phyloP scores from a whole-genome alignment of 2,113 vertebrate species.

The Lampris megalopsis region DNA sequence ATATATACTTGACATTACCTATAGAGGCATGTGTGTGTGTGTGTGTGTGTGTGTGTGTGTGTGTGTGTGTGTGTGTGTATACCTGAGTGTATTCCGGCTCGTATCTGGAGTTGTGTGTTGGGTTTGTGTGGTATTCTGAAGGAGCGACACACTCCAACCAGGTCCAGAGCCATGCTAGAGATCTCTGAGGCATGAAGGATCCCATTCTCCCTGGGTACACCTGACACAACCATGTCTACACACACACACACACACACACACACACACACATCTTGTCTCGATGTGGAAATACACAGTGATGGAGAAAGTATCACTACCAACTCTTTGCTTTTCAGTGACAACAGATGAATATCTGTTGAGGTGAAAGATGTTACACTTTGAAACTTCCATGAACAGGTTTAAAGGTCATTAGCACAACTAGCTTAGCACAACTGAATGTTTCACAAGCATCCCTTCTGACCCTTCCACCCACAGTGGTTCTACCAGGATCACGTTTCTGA shows the following conservation, averaged over 20 bases:
- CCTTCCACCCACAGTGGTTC: no score
- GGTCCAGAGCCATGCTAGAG: conserved; percentile 87
- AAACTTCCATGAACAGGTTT: no score
- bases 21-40: not conserved
- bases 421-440: no score
- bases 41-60: conserved; percentile 69
- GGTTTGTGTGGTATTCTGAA: conserved; percentile 88
- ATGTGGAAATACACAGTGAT: no score
- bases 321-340: no score
- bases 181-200: conserved; percentile 85
- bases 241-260: conserved; percentile 2
- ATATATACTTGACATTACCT: no score
- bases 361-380: no score
- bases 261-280: not conserved
- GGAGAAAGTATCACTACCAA: no score
- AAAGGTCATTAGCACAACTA: no score
- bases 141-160: conserved; percentile 84
- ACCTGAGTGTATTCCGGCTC: conserved; percentile 87
- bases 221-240: conserved; percentile 89
- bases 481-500: no score
- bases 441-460: no score
- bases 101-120: conserved; percentile 84
- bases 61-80: conserved; percentile 23
- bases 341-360: no score
- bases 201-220: conserved; percentile 84